Percentiles rank a stretch among this genome's conserved stretches.
Evolutionary conservation across 53 echinoderm and acorn worm genomes (phyloP).

Genomic region (Paracentrotus lividus): DNA sequence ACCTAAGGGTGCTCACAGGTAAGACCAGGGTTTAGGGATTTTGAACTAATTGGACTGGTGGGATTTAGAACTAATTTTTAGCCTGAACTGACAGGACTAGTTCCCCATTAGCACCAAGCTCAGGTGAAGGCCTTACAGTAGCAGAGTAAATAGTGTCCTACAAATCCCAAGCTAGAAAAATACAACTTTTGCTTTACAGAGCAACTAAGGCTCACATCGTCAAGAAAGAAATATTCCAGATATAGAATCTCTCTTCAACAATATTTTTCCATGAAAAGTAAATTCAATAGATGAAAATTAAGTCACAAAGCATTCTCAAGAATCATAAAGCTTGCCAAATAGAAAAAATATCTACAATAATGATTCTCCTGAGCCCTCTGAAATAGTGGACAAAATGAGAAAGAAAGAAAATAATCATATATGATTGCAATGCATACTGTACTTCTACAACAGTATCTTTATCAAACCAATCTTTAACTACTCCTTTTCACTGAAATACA

Average conservation of each 20-base stretch:
- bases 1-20: slow-evolving; percentile 27
- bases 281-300: not conserved
- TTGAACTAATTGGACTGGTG: slow-evolving; percentile 48
- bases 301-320: no score
- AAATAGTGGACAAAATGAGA: no score
- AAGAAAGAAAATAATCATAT: no score
- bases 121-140: slow-evolving; percentile 56
- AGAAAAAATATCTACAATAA: no score
- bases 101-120: not conserved
- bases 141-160: not conserved
- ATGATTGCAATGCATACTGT: no score
- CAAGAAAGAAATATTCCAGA: not conserved
- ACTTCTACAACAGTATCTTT: not conserved
- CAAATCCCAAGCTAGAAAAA: not conserved
- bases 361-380: no score
- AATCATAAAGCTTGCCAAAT: no score
- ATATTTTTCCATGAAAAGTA: not conserved
- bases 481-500: not conserved
- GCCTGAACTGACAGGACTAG: not conserved
- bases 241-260: not conserved
- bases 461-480: not conserved
- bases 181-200: no score
- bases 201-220: no score
- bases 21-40: slow-evolving; percentile 37
- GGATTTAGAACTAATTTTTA: slow-evolving; percentile 68